phyloP scores from a whole-genome alignment of 2,113 vertebrate genomes.

The Eulemur macaco region DNA sequence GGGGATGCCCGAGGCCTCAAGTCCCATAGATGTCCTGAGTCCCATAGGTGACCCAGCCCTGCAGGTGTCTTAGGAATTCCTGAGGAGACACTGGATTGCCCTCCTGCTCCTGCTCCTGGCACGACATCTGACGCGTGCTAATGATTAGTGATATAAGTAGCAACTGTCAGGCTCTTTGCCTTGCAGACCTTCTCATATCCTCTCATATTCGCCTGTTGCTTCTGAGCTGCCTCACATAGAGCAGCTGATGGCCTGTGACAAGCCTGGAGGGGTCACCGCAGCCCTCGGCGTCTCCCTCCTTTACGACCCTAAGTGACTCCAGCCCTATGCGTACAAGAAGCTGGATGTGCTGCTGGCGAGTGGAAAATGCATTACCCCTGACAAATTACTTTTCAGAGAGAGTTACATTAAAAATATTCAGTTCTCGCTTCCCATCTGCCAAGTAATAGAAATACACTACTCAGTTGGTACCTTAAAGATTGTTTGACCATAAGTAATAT shows the following conservation, averaged over 20 bases:
- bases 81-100: fast-evolving
- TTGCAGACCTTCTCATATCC: background rate
- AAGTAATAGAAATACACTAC: conserved; percentile 58
- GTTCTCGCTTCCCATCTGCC: conserved; percentile 18
- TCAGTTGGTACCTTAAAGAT: conserved; percentile 20
- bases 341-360: background rate
- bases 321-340: background rate
- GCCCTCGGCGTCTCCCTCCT: background rate
- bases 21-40: too few relatives aligned
- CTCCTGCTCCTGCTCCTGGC: background rate
- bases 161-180: background rate
- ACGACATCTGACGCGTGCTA: background rate
- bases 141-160: background rate
- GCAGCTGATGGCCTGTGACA: background rate
- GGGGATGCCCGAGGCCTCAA: background rate
- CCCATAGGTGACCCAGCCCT: background rate
- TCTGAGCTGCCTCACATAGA: background rate
- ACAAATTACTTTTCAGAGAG: conserved; percentile 44
- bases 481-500: conserved; percentile 57
- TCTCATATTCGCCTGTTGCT: background rate
- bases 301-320: background rate
- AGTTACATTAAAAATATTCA: background rate
- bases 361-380: background rate
- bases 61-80: background rate
- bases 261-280: background rate